Evolutionary conservation across 2,888 invertebrate genomes (phyloP).

Genomic region (Yponomeuta evonymella): DNA sequence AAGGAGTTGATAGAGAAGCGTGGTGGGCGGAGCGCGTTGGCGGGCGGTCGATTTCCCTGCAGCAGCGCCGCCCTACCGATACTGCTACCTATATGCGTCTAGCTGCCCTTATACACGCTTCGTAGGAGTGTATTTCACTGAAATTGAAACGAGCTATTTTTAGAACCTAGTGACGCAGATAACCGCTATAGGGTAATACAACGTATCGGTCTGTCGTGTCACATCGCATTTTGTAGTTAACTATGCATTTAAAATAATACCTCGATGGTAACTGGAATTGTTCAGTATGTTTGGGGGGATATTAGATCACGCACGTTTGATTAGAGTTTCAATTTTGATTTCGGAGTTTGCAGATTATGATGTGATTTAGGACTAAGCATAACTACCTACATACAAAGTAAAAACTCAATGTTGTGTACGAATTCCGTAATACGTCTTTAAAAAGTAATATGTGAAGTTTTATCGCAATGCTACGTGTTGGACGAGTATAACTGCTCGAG

Average conservation of each 20-base stretch:
- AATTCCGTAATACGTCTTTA: not conserved
- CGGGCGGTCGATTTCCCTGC: constrained; percentile 33
- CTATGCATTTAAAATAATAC: not conserved
- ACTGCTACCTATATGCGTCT: constrained; percentile 23
- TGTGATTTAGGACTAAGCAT: too few relatives aligned
- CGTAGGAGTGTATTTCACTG: constrained; percentile 1
- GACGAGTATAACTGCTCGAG: constrained; percentile 1
- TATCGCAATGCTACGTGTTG: not conserved
- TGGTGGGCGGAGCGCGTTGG: constrained; percentile 26
- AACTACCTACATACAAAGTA: too few relatives aligned
- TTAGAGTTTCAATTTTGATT: too few relatives aligned
- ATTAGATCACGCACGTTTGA: too few relatives aligned
- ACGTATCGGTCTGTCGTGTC: not conserved
- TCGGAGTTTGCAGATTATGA: too few relatives aligned
- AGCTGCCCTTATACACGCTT: constrained; percentile 5
- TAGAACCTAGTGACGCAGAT: not conserved
- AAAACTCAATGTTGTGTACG: not conserved
- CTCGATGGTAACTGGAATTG: too few relatives aligned
- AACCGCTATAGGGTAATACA: not conserved
- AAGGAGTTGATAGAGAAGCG: constrained; percentile 21
- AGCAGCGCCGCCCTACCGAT: constrained; percentile 20
- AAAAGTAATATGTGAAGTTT: not conserved
- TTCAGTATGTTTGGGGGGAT: too few relatives aligned
- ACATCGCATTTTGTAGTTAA: not conserved
- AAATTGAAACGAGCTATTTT: not conserved